Conservation (phyloP, 2,113 vertebrate genomes). For the Vulpes ferrilata region DNA sequence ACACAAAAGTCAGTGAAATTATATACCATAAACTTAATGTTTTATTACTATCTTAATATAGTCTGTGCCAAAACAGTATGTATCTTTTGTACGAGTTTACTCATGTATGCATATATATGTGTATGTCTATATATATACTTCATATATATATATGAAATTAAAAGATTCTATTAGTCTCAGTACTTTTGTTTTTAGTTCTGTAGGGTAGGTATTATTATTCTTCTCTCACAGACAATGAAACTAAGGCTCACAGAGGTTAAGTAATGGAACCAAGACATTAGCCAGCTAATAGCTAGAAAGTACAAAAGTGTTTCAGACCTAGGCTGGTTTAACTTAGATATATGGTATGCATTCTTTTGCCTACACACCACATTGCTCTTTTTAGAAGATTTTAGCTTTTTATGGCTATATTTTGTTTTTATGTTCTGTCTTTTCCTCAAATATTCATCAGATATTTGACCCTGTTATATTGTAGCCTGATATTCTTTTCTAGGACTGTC, state of each 20-base stretch:
- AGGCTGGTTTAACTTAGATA: background rate
- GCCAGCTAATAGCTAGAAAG: background rate
- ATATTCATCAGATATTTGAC: constrained; percentile 10
- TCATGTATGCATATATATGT: background rate
- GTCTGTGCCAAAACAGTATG: background rate
- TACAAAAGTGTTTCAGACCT: background rate
- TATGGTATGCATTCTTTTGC: background rate
- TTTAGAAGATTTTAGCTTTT: background rate
- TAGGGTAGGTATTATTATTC: background rate
- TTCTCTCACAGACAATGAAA: background rate
- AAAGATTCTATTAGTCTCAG: background rate
- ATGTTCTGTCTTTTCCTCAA: background rate
- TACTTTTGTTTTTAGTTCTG: background rate
- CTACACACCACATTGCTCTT: background rate
- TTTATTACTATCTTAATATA: background rate
- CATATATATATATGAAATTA: background rate
- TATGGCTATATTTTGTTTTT: background rate
- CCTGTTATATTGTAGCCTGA: background rate
- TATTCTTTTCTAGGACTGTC: background rate
- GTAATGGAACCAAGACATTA: background rate
- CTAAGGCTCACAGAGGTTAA: background rate
- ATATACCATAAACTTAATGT: background rate
- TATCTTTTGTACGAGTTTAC: background rate
- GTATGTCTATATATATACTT: background rate
- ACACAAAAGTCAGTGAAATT: background rate